Evolutionary conservation across 2,888 invertebrate genomes (phyloP).

Genomic region (Acrobasis suavella): DNA sequence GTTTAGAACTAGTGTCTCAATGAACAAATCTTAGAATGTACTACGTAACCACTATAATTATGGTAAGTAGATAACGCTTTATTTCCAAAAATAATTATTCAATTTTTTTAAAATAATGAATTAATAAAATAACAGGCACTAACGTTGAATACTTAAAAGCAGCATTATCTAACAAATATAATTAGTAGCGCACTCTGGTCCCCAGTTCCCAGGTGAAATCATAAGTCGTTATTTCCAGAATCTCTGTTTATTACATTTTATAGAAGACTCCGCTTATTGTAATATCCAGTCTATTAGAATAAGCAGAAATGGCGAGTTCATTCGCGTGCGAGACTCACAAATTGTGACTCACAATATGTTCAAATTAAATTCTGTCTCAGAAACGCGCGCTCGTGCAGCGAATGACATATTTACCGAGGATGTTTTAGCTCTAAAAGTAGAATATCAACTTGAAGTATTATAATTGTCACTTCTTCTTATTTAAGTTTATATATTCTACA

Average conservation of each 20-base stretch:
- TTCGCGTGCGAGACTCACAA: neutral
- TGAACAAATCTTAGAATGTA: no score
- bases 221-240: neutral
- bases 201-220: neutral
- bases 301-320: constrained; percentile 1
- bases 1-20: no score
- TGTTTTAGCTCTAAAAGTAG: neutral
- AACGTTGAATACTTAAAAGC: neutral
- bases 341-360: no score
- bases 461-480: no score
- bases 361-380: constrained; percentile 1
- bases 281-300: neutral
- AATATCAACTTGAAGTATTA: neutral
- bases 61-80: no score
- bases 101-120: neutral
- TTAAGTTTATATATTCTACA: no score
- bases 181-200: neutral
- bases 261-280: neutral
- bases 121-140: neutral
- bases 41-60: no score
- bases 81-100: no score
- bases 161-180: neutral
- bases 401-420: neutral
- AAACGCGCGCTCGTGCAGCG: neutral
- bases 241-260: neutral